Evolutionary conservation across 1,140 invertebrate species (phyloP).

Genomic region (Anastrepha obliqua): DNA sequence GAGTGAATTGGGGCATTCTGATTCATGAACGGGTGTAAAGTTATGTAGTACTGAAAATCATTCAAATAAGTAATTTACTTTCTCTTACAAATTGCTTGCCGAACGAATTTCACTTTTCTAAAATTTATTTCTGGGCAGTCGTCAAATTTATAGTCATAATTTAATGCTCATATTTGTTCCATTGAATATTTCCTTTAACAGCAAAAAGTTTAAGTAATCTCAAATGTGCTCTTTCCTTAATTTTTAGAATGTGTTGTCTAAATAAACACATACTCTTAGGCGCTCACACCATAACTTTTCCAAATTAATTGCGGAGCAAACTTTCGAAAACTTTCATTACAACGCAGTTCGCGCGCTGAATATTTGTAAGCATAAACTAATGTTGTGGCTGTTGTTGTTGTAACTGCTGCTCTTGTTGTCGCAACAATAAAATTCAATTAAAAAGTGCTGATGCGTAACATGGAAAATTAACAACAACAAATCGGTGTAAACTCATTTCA

Average conservation of each 20-base stretch:
- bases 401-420: neutral
- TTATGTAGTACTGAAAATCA: too few relatives aligned
- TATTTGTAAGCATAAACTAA: neutral
- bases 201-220: too few relatives aligned
- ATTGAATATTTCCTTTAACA: too few relatives aligned
- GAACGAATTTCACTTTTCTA: too few relatives aligned
- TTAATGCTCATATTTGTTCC: too few relatives aligned
- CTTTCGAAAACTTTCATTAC: slow-evolving; percentile 32
- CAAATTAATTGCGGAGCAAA: neutral
- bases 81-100: too few relatives aligned
- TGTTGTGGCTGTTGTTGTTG: neutral
- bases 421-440: slow-evolving; percentile 67
- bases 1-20: too few relatives aligned
- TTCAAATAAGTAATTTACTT: too few relatives aligned
- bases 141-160: too few relatives aligned
- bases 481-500: neutral
- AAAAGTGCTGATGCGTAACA: slow-evolving; percentile 66
- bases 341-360: neutral
- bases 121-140: too few relatives aligned
- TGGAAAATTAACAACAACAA: neutral
- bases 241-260: neutral
- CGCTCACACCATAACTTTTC: neutral
- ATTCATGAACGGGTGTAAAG: too few relatives aligned
- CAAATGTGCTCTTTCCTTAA: too few relatives aligned
- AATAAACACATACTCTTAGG: slow-evolving; percentile 17